phyloP scores from a whole-genome alignment of 2,797 vertebrate species.

The Aulostomus chinensis region DNA sequence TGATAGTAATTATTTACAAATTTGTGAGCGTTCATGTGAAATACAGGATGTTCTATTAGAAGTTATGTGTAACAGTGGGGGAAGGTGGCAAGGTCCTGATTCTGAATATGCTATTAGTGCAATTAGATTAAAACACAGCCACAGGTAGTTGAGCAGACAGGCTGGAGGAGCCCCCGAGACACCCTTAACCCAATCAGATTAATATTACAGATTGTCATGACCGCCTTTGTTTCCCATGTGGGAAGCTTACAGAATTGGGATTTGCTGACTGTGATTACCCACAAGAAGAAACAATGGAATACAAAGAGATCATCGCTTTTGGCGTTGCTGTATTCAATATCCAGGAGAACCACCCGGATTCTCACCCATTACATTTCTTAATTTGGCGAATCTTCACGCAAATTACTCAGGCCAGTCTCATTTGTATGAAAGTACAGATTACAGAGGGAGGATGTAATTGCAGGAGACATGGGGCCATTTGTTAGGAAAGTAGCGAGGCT shows the following conservation, averaged over 20 bases:
- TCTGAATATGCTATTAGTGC: conserved; percentile 77
- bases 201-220: conserved; percentile 80
- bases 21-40: conserved; percentile 77
- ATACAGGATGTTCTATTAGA: conserved; percentile 79
- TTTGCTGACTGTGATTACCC: conserved; percentile 69
- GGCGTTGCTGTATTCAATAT: conserved; percentile 78
- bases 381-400: conserved; percentile 77
- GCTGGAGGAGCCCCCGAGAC: conserved; percentile 61
- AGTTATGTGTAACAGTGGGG: conserved; percentile 67
- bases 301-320: conserved; percentile 62
- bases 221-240: conserved; percentile 70
- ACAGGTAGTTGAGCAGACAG: conserved; percentile 66
- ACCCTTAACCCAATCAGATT: conserved; percentile 78
- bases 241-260: conserved; percentile 34
- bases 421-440: conserved; percentile 74
- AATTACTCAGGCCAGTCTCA: conserved; percentile 75
- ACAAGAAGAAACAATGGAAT: conserved; percentile 69
- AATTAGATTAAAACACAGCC: conserved; percentile 75
- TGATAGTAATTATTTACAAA: conserved; percentile 86
- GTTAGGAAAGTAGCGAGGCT: conserved; percentile 64
- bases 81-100: conserved; percentile 65
- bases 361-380: conserved; percentile 78
- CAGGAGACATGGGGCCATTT: conserved; percentile 70
- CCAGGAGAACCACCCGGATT: conserved; percentile 63
- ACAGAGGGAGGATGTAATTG: conserved; percentile 75